Evolutionary conservation across 2,113 vertebrate species (phyloP).

Genomic region (Larimichthys crocea): DNA sequence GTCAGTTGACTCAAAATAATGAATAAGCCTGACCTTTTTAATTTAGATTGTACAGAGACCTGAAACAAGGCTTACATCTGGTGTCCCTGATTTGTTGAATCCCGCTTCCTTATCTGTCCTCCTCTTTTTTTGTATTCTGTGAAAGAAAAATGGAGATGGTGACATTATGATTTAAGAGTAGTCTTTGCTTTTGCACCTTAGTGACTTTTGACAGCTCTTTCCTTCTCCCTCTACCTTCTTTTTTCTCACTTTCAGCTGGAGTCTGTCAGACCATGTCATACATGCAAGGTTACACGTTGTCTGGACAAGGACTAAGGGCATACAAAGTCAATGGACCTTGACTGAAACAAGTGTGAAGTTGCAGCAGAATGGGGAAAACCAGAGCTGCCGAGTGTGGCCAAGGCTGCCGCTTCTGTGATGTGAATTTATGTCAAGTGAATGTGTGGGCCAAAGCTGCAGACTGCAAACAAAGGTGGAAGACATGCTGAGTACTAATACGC

Average conservation of each 20-base stretch:
- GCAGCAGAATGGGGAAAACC: slow-evolving; percentile 62
- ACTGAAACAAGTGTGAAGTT: slow-evolving; percentile 76
- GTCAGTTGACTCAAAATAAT: slow-evolving; percentile 42
- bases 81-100: slow-evolving; percentile 24
- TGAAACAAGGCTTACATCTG: slow-evolving; percentile 14
- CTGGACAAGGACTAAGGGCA: slow-evolving; percentile 70
- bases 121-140: slow-evolving; percentile 37
- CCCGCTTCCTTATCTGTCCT: slow-evolving; percentile 44
- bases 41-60: slow-evolving; percentile 49
- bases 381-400: slow-evolving; percentile 53
- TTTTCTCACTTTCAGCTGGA: slow-evolving; percentile 53
- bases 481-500: slow-evolving; percentile 37
- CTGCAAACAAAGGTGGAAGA: slow-evolving; percentile 58
- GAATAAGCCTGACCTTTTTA: slow-evolving; percentile 66
- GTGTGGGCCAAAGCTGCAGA: slow-evolving; percentile 49
- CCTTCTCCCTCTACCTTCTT: slow-evolving; percentile 37
- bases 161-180: slow-evolving; percentile 75
- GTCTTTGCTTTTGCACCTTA: slow-evolving; percentile 56
- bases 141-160: slow-evolving; percentile 59
- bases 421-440: slow-evolving; percentile 57
- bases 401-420: slow-evolving; percentile 60
- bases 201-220: slow-evolving; percentile 71
- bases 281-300: slow-evolving; percentile 72
- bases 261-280: slow-evolving; percentile 74
- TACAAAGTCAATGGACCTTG: slow-evolving; percentile 74